These are phyloP conservation scores for Hecatera dysodea DNA, from an alignment of 2,888 invertebrate species.

Conservation along the genomic window DNA sequence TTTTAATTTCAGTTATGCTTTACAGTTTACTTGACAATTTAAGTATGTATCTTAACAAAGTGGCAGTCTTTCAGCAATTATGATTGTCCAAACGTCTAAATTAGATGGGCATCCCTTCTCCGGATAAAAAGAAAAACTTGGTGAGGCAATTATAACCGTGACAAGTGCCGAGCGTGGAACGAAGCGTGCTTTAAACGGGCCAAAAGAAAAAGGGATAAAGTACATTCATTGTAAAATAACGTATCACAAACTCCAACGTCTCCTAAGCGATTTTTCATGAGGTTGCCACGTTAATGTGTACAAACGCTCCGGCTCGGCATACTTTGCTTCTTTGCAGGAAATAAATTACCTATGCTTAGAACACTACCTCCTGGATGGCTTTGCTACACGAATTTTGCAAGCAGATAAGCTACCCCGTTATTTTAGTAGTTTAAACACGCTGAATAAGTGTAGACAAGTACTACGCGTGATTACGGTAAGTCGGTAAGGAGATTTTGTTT, in stretches of 20 bases:
- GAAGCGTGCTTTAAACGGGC: conserved; percentile 65
- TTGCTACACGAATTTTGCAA: conserved; percentile 80
- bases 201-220: conserved; percentile 62
- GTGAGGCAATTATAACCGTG: conserved; percentile 14
- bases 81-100: no score
- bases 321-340: conserved; percentile 87
- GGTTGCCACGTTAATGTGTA: conserved; percentile 89
- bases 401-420: conserved; percentile 76
- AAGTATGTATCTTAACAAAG: no score
- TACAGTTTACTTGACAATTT: no score
- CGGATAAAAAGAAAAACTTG: conserved; percentile 2
- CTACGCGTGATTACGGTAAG: conserved; percentile 43
- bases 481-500: conserved; percentile 47
- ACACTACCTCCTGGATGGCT: conserved; percentile 72
- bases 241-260: conserved; percentile 78
- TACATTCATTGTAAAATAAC: conserved; percentile 69
- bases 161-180: conserved; percentile 32
- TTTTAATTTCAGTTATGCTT: background rate
- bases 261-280: conserved; percentile 90
- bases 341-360: conserved; percentile 87
- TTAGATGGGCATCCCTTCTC: background rate
- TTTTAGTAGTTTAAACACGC: conserved; percentile 63
- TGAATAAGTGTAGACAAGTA: conserved; percentile 65
- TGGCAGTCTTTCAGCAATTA: no score
- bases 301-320: conserved; percentile 87